A percentile compares a stretch with the other conserved stretches of the same genome.
These are phyloP conservation scores for Catagonus wagneri DNA, from an alignment of 2,113 vertebrate species.

Conservation along the genomic window DNA sequence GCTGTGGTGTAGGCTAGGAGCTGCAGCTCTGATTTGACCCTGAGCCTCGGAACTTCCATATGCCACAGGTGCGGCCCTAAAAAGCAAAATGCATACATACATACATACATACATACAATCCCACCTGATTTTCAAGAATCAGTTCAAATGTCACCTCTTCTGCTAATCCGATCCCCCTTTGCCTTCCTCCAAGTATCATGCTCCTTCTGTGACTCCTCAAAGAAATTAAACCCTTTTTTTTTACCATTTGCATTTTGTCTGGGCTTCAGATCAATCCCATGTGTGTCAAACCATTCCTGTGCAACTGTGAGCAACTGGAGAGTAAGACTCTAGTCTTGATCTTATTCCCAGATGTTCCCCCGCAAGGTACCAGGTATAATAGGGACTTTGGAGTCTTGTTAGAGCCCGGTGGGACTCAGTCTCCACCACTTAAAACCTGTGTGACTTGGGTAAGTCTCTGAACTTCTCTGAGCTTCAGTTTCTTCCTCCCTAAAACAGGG, in stretches of 20 bases:
- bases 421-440: not conserved
- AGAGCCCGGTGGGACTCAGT: not conserved
- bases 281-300: not conserved
- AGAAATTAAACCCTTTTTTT: not conserved
- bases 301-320: rapidly evolving
- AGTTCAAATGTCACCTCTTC: not conserved
- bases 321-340: not conserved
- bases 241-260: not conserved
- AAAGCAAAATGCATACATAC: no score
- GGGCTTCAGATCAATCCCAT: not conserved
- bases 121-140: not conserved
- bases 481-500: not conserved
- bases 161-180: not conserved
- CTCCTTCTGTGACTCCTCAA: not conserved
- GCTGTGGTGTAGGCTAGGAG: no score
- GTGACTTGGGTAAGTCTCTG: not conserved
- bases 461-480: not conserved
- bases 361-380: not conserved
- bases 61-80: no score
- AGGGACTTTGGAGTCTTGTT: not conserved
- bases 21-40: no score
- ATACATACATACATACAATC: no score
- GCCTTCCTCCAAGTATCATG: not conserved
- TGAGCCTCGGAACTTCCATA: no score
- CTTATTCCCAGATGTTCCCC: not conserved